Conservation (phyloP, 2,113 vertebrate species). For the Sporophila hypoxantha region DNA sequence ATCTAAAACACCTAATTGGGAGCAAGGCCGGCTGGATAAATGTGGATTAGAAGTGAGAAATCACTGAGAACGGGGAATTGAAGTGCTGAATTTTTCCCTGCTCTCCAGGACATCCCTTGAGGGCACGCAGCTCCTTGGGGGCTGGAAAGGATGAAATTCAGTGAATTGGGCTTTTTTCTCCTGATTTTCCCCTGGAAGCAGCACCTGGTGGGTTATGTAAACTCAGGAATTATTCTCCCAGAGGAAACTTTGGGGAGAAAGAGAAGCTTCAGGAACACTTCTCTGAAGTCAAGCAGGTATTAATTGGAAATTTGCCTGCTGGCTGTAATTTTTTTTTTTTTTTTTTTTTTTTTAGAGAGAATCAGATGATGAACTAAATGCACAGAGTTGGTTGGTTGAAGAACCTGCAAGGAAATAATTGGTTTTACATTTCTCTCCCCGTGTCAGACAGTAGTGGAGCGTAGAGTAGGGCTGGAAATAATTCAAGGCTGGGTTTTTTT, state of each 20-base stretch:
- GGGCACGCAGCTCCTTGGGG: no score
- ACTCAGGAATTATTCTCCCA: not conserved
- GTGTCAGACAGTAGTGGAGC: not conserved
- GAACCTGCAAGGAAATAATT: not conserved
- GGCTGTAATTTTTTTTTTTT: not conserved
- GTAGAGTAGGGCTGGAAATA: not conserved
- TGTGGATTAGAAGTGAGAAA: no score
- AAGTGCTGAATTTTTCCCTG: no score
- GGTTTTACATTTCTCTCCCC: not conserved
- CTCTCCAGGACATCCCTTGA: no score
- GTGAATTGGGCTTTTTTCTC: no score
- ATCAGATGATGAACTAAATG: not conserved
- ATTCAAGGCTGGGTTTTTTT: not conserved
- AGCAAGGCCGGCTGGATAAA: no score
- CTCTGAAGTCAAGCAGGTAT: not conserved
- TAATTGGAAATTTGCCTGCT: not conserved
- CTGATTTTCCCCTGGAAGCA: no score
- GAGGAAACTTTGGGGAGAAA: not conserved
- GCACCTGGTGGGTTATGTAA: not conserved
- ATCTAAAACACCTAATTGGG: no score
- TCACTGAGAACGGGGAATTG: no score
- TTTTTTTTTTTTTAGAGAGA: not conserved
- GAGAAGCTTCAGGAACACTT: not conserved
- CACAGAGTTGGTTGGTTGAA: not conserved
- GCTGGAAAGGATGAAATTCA: no score